Evolutionary conservation across 1,140 invertebrate genomes (phyloP).

Genomic region (Brachionus rubens): DNA sequence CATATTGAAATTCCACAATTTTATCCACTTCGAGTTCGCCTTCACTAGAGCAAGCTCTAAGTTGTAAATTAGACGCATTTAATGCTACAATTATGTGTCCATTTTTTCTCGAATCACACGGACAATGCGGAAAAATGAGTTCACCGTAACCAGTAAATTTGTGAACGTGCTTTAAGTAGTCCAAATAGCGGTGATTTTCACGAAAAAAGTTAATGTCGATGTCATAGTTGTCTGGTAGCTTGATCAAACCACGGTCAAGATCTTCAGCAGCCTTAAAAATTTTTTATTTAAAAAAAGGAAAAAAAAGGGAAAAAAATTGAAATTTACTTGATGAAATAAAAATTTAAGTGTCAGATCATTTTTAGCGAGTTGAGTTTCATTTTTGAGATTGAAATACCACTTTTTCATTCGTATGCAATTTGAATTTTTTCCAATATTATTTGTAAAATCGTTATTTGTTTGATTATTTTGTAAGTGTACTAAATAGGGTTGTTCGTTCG

Average conservation of each 20-base stretch:
- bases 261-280: constrained; percentile 76
- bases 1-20: constrained; percentile 39
- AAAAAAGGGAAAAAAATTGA: no score
- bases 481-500: constrained; percentile 90
- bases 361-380: constrained; percentile 69
- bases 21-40: constrained; percentile 70
- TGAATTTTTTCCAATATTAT: constrained; percentile 67
- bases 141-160: constrained; percentile 84
- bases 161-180: constrained; percentile 79
- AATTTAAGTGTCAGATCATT: constrained; percentile 68
- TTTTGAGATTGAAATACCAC: constrained; percentile 82
- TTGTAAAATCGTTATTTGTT: constrained; percentile 67
- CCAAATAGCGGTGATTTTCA: constrained; percentile 50
- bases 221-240: constrained; percentile 79
- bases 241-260: constrained; percentile 85
- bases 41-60: constrained; percentile 82
- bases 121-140: constrained; percentile 87
- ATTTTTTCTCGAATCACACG: constrained; percentile 86
- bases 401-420: constrained; percentile 88
- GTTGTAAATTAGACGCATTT: constrained; percentile 71
- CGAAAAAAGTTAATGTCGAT: constrained; percentile 65
- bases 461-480: constrained; percentile 95
- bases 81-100: constrained; percentile 81
- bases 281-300: no score
- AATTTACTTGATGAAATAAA: constrained; percentile 74